Evolutionary conservation across 2,797 vertebrate species (phyloP).

Genomic region (Buceros bicornis): DNA sequence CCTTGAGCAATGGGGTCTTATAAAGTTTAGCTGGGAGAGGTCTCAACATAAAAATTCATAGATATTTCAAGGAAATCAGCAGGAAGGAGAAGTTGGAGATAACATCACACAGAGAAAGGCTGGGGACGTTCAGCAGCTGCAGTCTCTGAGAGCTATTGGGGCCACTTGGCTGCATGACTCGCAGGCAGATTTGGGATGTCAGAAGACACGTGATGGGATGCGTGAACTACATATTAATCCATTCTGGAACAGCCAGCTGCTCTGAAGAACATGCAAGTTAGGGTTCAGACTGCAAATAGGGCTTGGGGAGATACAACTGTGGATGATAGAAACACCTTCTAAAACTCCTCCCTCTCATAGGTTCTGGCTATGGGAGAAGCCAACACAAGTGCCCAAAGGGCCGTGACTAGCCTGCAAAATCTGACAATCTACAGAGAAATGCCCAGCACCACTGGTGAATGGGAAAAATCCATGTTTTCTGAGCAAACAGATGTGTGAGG

Average conservation of each 20-base stretch:
- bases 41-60: neutral
- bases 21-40: neutral
- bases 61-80: neutral
- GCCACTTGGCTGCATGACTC: neutral
- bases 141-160: neutral
- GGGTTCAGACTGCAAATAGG: neutral
- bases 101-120: neutral
- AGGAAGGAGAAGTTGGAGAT: neutral
- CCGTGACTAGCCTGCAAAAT: accelerated
- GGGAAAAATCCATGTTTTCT: neutral
- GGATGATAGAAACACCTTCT: neutral
- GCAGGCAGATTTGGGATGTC: neutral
- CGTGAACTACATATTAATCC: neutral
- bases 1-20: neutral
- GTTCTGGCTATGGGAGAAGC: neutral
- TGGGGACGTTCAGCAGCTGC: neutral
- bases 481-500: neutral
- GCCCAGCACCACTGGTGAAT: neutral
- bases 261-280: neutral
- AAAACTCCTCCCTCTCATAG: accelerated
- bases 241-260: neutral
- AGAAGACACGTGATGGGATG: neutral
- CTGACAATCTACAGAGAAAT: neutral
- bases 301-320: neutral
- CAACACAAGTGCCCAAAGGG: neutral